Evolutionary conservation across 1,140 invertebrate species (phyloP).

Genomic region (Akabosia matsudoensis): DNA sequence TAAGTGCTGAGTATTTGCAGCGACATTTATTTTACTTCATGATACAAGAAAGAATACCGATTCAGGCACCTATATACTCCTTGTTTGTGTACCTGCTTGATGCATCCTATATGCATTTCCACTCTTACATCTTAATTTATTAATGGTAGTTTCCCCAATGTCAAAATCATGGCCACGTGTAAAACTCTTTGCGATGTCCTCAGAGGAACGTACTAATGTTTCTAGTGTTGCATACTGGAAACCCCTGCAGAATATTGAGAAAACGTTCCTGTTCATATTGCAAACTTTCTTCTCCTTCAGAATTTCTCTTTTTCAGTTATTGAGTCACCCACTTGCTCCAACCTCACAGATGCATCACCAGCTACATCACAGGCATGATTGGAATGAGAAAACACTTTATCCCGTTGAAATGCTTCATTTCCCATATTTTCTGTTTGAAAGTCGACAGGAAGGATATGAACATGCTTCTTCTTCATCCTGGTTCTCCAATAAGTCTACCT

Average conservation of each 20-base stretch:
- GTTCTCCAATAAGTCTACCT: too few relatives aligned
- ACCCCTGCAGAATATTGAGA: not conserved
- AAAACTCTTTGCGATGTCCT: too few relatives aligned
- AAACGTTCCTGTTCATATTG: conserved; percentile 16
- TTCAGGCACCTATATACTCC: too few relatives aligned
- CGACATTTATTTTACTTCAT: too few relatives aligned
- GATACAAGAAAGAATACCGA: too few relatives aligned
- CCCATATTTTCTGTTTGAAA: conserved; percentile 2
- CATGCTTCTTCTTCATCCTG: too few relatives aligned
- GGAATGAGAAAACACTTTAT: not conserved
- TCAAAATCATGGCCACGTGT: too few relatives aligned
- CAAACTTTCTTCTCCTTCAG: conserved; percentile 1
- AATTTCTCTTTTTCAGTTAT: conserved; percentile 20
- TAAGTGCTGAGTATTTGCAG: too few relatives aligned
- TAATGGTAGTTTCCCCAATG: too few relatives aligned
- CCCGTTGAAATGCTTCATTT: conserved; percentile 23
- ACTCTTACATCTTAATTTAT: too few relatives aligned
- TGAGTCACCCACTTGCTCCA: not conserved
- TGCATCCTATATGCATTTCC: too few relatives aligned
- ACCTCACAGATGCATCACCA: conserved; percentile 9
- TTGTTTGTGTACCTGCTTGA: too few relatives aligned
- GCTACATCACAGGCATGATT: not conserved
- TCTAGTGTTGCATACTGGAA: not conserved
- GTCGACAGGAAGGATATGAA: not conserved
- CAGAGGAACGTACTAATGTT: not conserved